Conservation (phyloP, 2,888 invertebrate species). For the Chrysolina oricalcia region DNA sequence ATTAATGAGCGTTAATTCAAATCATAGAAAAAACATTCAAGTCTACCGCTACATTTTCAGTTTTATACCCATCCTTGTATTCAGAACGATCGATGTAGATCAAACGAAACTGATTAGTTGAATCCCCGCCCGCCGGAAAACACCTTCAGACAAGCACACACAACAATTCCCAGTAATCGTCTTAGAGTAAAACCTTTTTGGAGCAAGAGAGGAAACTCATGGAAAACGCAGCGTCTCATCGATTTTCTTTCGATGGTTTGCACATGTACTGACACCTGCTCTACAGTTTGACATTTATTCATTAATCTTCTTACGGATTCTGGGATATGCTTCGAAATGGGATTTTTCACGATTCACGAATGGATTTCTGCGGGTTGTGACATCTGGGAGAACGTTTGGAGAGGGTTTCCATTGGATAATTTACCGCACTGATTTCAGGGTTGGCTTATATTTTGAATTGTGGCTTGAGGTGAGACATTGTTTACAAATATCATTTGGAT, state of each 20-base stretch:
- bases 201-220: slow-evolving; percentile 2
- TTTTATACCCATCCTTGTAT: not conserved
- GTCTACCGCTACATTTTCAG: no score
- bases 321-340: slow-evolving; percentile 33
- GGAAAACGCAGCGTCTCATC: slow-evolving; percentile 36
- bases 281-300: slow-evolving; percentile 25
- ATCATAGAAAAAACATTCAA: no score
- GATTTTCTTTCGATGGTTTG: slow-evolving; percentile 24
- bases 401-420: not conserved
- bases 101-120: slow-evolving; percentile 15
- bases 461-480: not conserved
- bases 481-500: no score
- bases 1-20: no score
- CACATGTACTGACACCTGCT: not conserved
- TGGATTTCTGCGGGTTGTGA: slow-evolving; percentile 38
- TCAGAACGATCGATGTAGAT: not conserved
- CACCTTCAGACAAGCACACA: slow-evolving; percentile 16
- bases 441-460: not conserved
- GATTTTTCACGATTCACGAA: slow-evolving; percentile 38
- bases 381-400: slow-evolving; percentile 1
- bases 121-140: slow-evolving; percentile 6
- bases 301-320: slow-evolving; percentile 50
- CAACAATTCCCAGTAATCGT: slow-evolving; percentile 15
- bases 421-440: not conserved
- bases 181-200: slow-evolving; percentile 18